Evolutionary conservation across 2,113 vertebrate species (phyloP).

Genomic region (Cephalopholis sonnerati): DNA sequence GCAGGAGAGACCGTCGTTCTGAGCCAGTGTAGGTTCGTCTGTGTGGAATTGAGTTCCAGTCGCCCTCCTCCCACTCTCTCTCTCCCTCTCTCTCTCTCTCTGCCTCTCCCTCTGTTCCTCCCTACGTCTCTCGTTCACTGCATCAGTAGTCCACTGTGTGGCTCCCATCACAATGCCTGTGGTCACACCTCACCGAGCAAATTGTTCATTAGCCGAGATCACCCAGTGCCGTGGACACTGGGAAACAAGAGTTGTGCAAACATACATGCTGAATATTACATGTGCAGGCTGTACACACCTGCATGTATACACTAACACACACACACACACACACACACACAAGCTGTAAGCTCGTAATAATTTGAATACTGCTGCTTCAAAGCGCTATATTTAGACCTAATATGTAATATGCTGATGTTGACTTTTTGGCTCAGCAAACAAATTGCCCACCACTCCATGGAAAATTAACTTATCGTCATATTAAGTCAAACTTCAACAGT

Average conservation of each 20-base stretch:
- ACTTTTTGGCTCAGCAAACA: neutral
- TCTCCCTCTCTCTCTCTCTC: conserved; percentile 47
- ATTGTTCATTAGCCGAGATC: conserved; percentile 80
- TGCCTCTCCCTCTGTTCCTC: conserved; percentile 38
- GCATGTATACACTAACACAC: neutral
- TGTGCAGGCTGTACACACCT: conserved; percentile 15
- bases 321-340: neutral
- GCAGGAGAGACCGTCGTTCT: conserved; percentile 72
- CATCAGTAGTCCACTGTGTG: conserved; percentile 74
- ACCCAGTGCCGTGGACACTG: conserved; percentile 46
- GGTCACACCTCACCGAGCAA: conserved; percentile 84
- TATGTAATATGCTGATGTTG: neutral
- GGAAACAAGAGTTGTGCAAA: conserved; percentile 37
- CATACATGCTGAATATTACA: conserved; percentile 43
- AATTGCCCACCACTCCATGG: neutral
- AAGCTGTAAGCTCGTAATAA: neutral
- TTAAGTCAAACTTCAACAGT: neutral
- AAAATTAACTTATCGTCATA: neutral
- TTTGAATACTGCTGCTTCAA: conserved; percentile 23
- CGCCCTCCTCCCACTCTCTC: conserved; percentile 53
- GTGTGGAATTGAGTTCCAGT: conserved; percentile 77
- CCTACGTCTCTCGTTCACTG: conserved; percentile 66
- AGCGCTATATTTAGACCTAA: conserved; percentile 1
- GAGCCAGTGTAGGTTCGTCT: conserved; percentile 70
- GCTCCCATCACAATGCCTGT: conserved; percentile 77